These are phyloP conservation scores for Scaptomyza caliginosa DNA, from an alignment of 2,888 invertebrate genomes.

Conservation along the genomic window DNA sequence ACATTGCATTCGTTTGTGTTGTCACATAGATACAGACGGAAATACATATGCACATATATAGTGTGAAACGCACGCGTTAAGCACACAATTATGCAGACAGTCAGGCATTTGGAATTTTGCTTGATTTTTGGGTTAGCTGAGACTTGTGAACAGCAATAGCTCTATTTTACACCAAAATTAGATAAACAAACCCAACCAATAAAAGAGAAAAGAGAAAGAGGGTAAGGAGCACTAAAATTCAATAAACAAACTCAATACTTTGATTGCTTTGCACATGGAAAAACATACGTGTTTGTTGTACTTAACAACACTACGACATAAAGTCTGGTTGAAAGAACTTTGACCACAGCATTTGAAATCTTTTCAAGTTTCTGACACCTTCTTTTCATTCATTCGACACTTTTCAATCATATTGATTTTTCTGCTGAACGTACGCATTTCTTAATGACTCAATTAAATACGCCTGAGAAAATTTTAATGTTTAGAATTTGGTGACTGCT, in stretches of 20 bases:
- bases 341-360: background rate
- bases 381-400: background rate
- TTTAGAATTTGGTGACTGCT: slow-evolving; percentile 50
- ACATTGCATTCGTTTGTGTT: slow-evolving; percentile 59
- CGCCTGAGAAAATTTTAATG: slow-evolving; percentile 41
- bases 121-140: slow-evolving; percentile 1
- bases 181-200: slow-evolving; percentile 74
- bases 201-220: background rate
- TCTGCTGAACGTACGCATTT: background rate
- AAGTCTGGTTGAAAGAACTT: slow-evolving; percentile 8
- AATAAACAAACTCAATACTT: slow-evolving; percentile 75
- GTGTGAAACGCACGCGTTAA: slow-evolving; percentile 67
- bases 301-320: slow-evolving; percentile 1
- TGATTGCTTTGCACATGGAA: slow-evolving; percentile 60
- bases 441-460: slow-evolving; percentile 58
- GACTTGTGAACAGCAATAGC: slow-evolving; percentile 42
- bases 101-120: slow-evolving; percentile 75
- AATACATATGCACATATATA: background rate
- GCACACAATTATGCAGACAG: slow-evolving; percentile 80
- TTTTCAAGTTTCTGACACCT: no score
- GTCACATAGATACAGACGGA: slow-evolving; percentile 49
- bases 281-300: background rate
- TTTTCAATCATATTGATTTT: background rate
- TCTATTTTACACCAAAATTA: slow-evolving; percentile 78
- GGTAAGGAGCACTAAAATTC: slow-evolving; percentile 48